Conservation (phyloP, 2,888 invertebrate species). For the Apodemia zela region DNA sequence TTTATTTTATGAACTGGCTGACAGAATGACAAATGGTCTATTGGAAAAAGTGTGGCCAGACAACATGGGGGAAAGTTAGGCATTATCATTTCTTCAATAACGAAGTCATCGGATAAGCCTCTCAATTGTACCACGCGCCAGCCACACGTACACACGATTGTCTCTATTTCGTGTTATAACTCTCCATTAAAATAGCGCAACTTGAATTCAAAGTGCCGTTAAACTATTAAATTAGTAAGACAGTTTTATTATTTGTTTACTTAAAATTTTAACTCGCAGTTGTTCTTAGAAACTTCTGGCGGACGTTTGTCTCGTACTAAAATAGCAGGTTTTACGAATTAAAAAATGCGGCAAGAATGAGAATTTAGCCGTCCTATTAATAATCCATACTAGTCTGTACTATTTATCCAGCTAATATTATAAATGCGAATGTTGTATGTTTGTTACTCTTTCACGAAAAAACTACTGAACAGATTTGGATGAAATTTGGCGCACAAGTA, state of each 20-base stretch:
- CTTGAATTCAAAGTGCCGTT: slow-evolving; percentile 30
- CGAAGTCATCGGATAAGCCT: slow-evolving; percentile 9
- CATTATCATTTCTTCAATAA: not conserved
- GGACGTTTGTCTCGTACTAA: not conserved
- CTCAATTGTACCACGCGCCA: slow-evolving; percentile 31
- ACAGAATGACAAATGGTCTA: too few species aligned
- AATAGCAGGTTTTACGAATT: not conserved
- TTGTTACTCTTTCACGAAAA: too few species aligned
- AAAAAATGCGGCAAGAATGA: too few species aligned
- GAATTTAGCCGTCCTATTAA: too few species aligned
- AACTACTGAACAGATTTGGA: too few species aligned
- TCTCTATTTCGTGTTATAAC: slow-evolving; percentile 40
- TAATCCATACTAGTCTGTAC: too few species aligned
- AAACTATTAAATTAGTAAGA: slow-evolving; percentile 19
- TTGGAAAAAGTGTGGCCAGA: too few species aligned
- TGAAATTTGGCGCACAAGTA: too few species aligned
- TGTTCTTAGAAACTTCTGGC: not conserved
- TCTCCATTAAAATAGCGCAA: slow-evolving; percentile 33
- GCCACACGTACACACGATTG: slow-evolving; percentile 25
- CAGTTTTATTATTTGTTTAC: slow-evolving; percentile 18
- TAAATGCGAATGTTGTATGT: too few species aligned
- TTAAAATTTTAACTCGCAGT: not conserved
- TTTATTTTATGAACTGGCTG: too few species aligned
- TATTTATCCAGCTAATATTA: too few species aligned
- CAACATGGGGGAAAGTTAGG: too few species aligned